phyloP scores from a whole-genome alignment of 2,113 vertebrate species.

The Tyto alba region DNA sequence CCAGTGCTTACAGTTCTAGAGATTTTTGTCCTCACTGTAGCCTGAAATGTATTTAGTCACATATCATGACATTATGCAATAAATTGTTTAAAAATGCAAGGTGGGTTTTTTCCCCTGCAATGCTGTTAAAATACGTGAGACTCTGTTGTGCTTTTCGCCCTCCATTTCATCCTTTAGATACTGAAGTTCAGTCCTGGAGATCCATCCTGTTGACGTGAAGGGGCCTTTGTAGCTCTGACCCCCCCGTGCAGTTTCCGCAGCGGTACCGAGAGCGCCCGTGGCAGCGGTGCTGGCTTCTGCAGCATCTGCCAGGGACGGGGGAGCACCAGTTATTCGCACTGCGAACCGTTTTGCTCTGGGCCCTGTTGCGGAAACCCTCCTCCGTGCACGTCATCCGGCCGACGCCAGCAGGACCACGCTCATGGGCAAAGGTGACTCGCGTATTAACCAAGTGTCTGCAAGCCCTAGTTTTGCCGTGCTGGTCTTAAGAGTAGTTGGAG shows the following conservation, averaged over 20 bases:
- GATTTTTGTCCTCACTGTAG: constrained; percentile 56
- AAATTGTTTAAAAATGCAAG: constrained; percentile 64
- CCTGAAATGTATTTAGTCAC: constrained; percentile 67
- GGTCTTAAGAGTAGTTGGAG: neutral
- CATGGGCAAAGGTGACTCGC: fast-evolving
- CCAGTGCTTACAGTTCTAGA: constrained; percentile 32
- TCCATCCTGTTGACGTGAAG: neutral
- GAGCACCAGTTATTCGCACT: neutral
- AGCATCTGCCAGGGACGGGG: fast-evolving
- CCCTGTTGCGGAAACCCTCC: neutral
- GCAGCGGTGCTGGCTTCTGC: neutral
- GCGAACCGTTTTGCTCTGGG: neutral
- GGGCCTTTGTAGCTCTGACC: neutral
- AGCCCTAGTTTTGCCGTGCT: neutral
- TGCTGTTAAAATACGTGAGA: neutral
- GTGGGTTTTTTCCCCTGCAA: neutral
- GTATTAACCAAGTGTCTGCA: neutral
- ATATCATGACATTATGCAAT: constrained; percentile 72
- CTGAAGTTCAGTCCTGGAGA: neutral
- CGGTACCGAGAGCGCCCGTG: fast-evolving
- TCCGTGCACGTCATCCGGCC: fast-evolving
- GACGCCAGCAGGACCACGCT: neutral
- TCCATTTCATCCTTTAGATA: neutral
- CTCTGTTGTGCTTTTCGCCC: neutral
- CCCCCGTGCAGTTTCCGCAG: neutral